Conservation (phyloP, 2,113 vertebrate species). For the Euleptes europaea region DNA sequence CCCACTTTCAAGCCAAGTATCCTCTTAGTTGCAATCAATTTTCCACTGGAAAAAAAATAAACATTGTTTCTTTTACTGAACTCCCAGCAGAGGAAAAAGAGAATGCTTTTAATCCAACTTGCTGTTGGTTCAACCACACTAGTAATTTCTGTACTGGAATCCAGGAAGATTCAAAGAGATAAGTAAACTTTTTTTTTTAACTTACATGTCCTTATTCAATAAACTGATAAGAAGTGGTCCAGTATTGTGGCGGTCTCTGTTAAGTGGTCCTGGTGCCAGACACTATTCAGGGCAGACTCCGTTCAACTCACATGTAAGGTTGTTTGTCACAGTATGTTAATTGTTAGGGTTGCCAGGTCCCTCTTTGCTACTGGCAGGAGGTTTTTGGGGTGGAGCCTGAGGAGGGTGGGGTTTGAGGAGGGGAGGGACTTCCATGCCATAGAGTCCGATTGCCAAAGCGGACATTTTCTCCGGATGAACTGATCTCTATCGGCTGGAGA, state of each 20-base stretch:
- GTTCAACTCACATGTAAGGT: not conserved
- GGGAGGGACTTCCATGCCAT: too few species aligned
- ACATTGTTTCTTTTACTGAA: slow-evolving; percentile 79
- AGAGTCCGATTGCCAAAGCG: too few species aligned
- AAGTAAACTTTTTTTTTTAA: slow-evolving; percentile 41
- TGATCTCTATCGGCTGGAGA: too few species aligned
- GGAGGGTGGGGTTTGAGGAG: too few species aligned
- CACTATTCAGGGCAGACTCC: not conserved
- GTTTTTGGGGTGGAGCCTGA: too few species aligned
- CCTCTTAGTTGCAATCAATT: slow-evolving; percentile 95
- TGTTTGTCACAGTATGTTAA: not conserved
- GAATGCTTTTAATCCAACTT: slow-evolving; percentile 74
- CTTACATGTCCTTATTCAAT: slow-evolving; percentile 48
- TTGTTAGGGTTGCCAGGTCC: too few species aligned
- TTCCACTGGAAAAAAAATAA: slow-evolving; percentile 82
- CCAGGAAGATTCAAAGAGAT: slow-evolving; percentile 59
- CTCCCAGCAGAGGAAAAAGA: slow-evolving; percentile 74
- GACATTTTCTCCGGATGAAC: too few species aligned
- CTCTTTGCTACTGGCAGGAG: too few species aligned
- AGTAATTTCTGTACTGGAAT: slow-evolving; percentile 77
- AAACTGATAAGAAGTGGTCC: slow-evolving; percentile 47
- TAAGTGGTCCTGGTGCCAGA: slow-evolving; percentile 29
- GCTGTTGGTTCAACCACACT: slow-evolving; percentile 68
- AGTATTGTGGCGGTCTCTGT: slow-evolving; percentile 48
- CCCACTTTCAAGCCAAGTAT: slow-evolving; percentile 86